Evolutionary conservation across 2,797 vertebrate genomes (phyloP), one percentile per base, ranked within the genome.

Genomic region (Scarus forsteni): DNA sequence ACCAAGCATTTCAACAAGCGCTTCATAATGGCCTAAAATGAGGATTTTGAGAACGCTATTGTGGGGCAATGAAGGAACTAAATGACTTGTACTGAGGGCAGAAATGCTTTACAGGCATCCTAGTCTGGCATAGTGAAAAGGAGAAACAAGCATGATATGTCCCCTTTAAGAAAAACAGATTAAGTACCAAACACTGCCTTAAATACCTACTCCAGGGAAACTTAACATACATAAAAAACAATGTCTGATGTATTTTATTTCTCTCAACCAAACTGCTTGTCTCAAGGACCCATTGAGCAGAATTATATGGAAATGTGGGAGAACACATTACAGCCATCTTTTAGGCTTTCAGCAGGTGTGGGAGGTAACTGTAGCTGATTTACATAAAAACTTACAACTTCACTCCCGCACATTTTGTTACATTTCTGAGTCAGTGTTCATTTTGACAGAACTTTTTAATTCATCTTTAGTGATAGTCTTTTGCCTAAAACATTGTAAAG

Each of bases 321-420:
- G 77, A 70, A 80, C 61, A 73, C 50, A 27, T 27, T 45, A 12
- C 63, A 64, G 70, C 60, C 1, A 10, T 42, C 73, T 70, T 71
- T 68, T 62, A 56, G 70, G 55, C 61, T 70, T 67, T 43, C 65
- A 64, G 68, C 77, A 70, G 70, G 70, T 71, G 72, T 18, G 46
- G 54, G 19, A 70, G 52, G 66, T 55, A 69, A 72, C 40, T 49
- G 59, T 71, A 18, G 0, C 46, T 34, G 45, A 70, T 70, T 51
- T 54, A 49, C 66, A 70, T 39, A 48, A 45, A 16, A 55, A 65
- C 76, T 69, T 16, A 42, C n/a, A 75, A 49, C 48, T 11, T 67
- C 35, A 56, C 57, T 38, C 46, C 50, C 48, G 16, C 14, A 19
- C 16, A 66, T 56, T 27, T 27, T 27, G 27, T 27, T 27, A 27